These are phyloP conservation scores for Drosophila pseudoobscura DNA, from an alignment of 1,140 invertebrate genomes.

Conservation along the genomic window DNA sequence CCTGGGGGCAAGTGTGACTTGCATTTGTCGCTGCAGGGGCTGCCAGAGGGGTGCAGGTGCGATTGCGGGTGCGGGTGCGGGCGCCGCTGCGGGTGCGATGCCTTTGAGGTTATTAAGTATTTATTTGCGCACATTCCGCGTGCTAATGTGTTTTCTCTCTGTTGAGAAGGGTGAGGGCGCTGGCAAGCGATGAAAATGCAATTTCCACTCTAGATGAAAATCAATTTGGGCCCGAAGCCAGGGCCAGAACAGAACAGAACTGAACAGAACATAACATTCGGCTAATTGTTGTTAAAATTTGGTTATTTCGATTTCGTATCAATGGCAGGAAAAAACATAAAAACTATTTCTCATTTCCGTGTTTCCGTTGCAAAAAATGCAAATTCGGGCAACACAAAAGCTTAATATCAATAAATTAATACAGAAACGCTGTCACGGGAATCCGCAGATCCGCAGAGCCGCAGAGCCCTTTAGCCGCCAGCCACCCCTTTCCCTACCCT, in stretches of 20 bases:
- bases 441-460: not conserved
- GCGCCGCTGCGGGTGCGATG: not conserved
- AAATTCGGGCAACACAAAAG: conserved; percentile 48
- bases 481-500: conserved; percentile 7
- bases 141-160: conserved; percentile 47
- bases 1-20: conserved; percentile 27
- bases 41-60: conserved; percentile 1
- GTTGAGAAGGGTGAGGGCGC: not conserved
- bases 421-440: conserved; percentile 9
- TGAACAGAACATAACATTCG: conserved; percentile 4
- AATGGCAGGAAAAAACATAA: conserved; percentile 8
- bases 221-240: conserved; percentile 45
- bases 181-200: conserved; percentile 43
- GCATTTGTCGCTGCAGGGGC: conserved; percentile 34
- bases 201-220: conserved; percentile 48
- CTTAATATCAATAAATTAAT: conserved; percentile 69
- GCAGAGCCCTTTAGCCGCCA: not conserved
- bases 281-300: conserved; percentile 31
- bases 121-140: conserved; percentile 67
- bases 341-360: conserved; percentile 4
- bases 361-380: conserved; percentile 45
- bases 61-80: not conserved
- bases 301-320: conserved; percentile 17
- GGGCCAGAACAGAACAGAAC: too few relatives aligned
- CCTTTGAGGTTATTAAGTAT: conserved; percentile 65